Evolutionary conservation across 2,113 vertebrate genomes (phyloP), one percentile per base, ranked within the genome.

Genomic region (Phodopus roborovskii): DNA sequence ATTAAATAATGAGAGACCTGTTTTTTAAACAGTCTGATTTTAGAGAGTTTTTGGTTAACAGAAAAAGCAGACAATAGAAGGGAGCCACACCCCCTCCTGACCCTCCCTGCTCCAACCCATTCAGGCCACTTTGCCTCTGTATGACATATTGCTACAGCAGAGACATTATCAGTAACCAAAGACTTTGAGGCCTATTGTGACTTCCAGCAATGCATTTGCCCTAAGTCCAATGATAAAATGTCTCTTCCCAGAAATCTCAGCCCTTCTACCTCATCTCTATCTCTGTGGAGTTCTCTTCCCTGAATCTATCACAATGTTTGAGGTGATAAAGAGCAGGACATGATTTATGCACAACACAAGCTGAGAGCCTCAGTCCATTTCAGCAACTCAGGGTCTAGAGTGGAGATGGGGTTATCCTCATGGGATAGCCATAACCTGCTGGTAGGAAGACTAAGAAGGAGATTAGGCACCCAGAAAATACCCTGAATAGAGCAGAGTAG

Each of bases 1-100:
- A 95, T 97, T 92, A 97, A 96, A 92, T 96, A 95, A 96, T 88
- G 6, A 45, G 45, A 45, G 45, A 45, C 45, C 45, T 45, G 45
- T 39, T 33, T 74, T 39, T 74, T 42, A 28, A 74, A 12, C n/a
- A 88, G 12, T 8, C 68, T 73, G n/a, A 17, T 30, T 74, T 88
- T 19, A 87, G 20, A 71, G 28, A 50, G 64, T 36, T 36, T 62
- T 70, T 28, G 33, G 22, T 7, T 53, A 42, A 17, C 36, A 73
- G 50, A 73, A 17, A 64, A 30, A 42, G 13, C 5, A 20, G 62
- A n/a, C n/a, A 45, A 16, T 26, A 56, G 36, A 88, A 13, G 68
- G n/a, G 16, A 60, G 53, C 53, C 70, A 58, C 8, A 42, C 16
- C 8, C 50, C 62, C 5, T 11, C 86, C 36, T 60, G 2, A 58